A percentile compares a stretch with the other conserved stretches of the same genome.
phyloP scores from a whole-genome alignment of 2,113 vertebrate species.

The Oreochromis spilurus region DNA sequence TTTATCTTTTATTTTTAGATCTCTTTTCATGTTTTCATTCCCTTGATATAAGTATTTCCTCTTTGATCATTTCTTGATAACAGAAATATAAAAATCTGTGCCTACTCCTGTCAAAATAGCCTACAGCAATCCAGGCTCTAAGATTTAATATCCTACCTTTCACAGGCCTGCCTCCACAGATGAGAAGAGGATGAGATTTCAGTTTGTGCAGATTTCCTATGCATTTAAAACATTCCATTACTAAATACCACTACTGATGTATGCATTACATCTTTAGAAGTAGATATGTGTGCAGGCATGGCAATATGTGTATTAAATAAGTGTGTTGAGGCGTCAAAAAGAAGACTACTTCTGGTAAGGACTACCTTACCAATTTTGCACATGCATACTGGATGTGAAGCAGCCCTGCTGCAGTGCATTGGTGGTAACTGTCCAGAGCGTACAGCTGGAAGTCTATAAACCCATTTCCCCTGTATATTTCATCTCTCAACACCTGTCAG shows the following conservation, averaged over 20 bases:
- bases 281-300: background rate
- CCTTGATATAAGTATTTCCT: background rate
- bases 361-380: background rate
- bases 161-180: background rate
- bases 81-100: background rate
- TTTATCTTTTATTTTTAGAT: background rate
- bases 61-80: background rate
- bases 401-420: background rate
- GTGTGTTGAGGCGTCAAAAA: background rate
- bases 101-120: background rate
- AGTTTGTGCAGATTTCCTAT: background rate
- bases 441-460: background rate
- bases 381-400: background rate
- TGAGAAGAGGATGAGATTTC: background rate
- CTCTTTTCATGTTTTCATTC: background rate
- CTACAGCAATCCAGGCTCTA: background rate
- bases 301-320: background rate
- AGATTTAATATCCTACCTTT: background rate
- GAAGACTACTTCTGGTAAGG: background rate
- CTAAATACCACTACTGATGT: background rate
- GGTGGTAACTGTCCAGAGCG: background rate
- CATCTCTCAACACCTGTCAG: conserved; percentile 22
- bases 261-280: background rate
- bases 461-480: background rate
- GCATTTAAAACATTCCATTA: background rate